Percentiles rank a stretch among this genome's conserved stretches.
phyloP scores from a whole-genome alignment of 2,113 vertebrate genomes.

The Peromyscus leucopus region DNA sequence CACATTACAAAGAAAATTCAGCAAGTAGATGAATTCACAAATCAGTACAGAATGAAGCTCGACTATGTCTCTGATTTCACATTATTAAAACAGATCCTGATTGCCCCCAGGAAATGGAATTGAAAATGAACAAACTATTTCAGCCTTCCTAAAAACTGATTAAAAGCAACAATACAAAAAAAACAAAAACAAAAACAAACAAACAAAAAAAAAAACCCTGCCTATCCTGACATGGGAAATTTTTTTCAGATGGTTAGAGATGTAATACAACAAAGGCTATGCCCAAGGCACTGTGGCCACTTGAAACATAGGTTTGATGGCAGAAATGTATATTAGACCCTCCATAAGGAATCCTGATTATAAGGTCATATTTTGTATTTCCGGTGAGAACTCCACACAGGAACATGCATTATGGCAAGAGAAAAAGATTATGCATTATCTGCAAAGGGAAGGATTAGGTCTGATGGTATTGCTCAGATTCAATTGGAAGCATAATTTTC shows the following conservation, averaged over 20 bases:
- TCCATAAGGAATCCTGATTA: not conserved
- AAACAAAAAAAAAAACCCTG: not conserved
- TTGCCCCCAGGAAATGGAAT: slow-evolving; percentile 41
- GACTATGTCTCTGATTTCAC: slow-evolving; percentile 14
- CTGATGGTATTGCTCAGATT: not conserved
- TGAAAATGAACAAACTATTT: slow-evolving; percentile 31
- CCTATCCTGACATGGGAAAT: no score
- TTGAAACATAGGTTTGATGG: not conserved
- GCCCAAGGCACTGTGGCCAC: not conserved
- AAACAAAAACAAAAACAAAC: no score
- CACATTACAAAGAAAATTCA: not conserved
- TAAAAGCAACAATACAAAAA: not conserved
- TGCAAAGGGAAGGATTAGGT: not conserved
- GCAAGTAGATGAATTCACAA: not conserved
- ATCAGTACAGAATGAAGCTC: not conserved
- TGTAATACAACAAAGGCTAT: not conserved
- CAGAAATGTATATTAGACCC: not conserved
- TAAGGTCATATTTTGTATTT: not conserved
- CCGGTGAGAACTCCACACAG: not conserved
- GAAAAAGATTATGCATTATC: not conserved
- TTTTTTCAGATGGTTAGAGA: not conserved
- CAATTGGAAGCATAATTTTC: slow-evolving; percentile 33
- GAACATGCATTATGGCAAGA: not conserved
- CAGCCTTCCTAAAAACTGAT: slow-evolving; percentile 6
- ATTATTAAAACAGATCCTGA: not conserved